A percentile compares a stretch with the other conserved stretches of the same genome.
Conservation (phyloP, 2,113 vertebrate species). For the Orthonyx spaldingii region DNA sequence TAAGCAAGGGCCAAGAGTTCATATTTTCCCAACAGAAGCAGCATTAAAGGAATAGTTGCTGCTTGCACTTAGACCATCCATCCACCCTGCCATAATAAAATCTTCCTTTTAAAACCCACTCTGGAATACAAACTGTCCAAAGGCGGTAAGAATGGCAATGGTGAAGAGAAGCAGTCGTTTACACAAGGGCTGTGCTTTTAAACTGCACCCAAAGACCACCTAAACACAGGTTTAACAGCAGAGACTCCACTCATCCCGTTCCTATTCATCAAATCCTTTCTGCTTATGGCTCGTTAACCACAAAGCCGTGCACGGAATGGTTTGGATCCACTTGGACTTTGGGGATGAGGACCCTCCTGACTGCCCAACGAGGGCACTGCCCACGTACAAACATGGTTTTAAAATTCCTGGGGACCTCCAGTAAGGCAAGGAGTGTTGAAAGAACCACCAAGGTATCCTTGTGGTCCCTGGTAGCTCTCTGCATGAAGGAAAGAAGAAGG, state of each 20-base stretch:
- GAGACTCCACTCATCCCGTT: neutral
- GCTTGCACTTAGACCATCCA: neutral
- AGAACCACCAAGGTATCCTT: neutral
- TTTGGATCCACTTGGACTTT: neutral
- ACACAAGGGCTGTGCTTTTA: neutral
- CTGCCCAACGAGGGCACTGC: neutral
- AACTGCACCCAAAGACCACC: neutral
- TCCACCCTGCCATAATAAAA: neutral
- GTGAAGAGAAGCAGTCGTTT: neutral
- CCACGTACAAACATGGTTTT: neutral
- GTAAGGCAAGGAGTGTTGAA: neutral
- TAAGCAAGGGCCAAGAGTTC: neutral
- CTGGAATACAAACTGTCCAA: neutral
- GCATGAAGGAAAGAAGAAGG: neutral
- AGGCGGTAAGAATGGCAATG: neutral
- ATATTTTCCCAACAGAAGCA: neutral
- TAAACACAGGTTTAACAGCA: neutral
- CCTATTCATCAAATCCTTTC: neutral
- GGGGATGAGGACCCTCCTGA: neutral
- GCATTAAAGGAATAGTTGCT: neutral
- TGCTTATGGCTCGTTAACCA: neutral
- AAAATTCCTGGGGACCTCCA: neutral
- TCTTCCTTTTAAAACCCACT: neutral
- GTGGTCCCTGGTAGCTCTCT: neutral
- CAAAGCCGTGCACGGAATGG: neutral